phyloP scores from a whole-genome alignment of 2,113 vertebrate species.

The Cololabis saira region DNA sequence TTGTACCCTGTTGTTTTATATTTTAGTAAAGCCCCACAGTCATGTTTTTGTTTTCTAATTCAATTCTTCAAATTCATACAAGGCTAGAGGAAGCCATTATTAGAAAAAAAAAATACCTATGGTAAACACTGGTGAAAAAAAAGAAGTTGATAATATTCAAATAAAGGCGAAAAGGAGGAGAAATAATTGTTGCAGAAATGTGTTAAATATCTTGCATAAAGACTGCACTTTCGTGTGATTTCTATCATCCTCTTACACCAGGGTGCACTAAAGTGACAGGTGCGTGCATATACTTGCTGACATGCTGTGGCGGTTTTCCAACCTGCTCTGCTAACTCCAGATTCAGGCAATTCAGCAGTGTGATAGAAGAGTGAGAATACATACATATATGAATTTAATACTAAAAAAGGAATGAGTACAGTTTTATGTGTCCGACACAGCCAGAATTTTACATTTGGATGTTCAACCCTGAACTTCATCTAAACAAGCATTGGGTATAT shows the following conservation, averaged over 20 bases:
- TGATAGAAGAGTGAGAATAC: constrained; percentile 7
- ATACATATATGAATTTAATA: not conserved
- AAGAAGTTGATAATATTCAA: not conserved
- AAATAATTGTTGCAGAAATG: constrained; percentile 12
- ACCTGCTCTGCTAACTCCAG: not conserved
- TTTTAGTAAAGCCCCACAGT: constrained; percentile 20
- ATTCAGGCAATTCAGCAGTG: constrained; percentile 3
- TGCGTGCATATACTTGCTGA: constrained; percentile 24
- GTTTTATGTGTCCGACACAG: too few relatives aligned
- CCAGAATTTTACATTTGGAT: too few relatives aligned
- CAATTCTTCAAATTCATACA: too few relatives aligned
- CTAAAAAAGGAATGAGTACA: too few relatives aligned
- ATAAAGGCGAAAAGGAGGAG: not conserved
- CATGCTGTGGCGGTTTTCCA: constrained; percentile 13
- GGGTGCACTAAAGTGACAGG: constrained; percentile 26
- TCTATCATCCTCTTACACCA: constrained; percentile 36
- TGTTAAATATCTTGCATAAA: constrained; percentile 45
- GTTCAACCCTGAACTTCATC: too few relatives aligned
- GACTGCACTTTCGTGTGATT: constrained; percentile 43
- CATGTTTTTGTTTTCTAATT: not conserved
- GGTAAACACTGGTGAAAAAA: not conserved
- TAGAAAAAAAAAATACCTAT: not conserved
- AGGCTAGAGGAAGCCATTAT: too few relatives aligned
- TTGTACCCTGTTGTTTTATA: constrained; percentile 52
- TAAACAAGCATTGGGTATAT: too few relatives aligned